These are phyloP conservation scores for Drosophila neonasuta DNA, from an alignment of 2,888 invertebrate species.

Conservation along the genomic window DNA sequence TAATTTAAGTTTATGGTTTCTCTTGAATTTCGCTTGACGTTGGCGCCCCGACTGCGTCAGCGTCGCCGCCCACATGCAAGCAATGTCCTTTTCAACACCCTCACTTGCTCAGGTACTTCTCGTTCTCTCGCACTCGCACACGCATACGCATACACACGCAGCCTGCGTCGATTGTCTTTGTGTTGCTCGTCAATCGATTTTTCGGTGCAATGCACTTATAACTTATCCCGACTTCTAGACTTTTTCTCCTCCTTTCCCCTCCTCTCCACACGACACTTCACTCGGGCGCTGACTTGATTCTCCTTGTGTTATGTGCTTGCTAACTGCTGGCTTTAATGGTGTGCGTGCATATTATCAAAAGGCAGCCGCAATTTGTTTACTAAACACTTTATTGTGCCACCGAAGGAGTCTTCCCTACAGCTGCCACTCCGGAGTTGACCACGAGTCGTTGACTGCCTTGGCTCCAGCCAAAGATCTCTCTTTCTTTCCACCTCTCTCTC, in stretches of 20 bases:
- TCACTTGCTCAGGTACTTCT: slow-evolving; percentile 3
- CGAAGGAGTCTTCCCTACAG: slow-evolving; percentile 32
- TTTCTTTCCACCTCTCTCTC: slow-evolving; percentile 5
- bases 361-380: slow-evolving; percentile 76
- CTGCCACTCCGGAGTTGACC: slow-evolving; percentile 35
- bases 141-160: not conserved
- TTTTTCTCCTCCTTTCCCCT: not conserved
- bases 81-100: slow-evolving; percentile 67
- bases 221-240: slow-evolving; percentile 34
- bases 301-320: slow-evolving; percentile 27
- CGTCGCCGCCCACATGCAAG: slow-evolving; percentile 63
- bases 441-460: slow-evolving; percentile 57
- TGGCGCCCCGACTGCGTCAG: slow-evolving; percentile 52
- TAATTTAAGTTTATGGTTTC: slow-evolving; percentile 81
- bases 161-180: slow-evolving; percentile 53
- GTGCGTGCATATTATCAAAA: slow-evolving; percentile 69
- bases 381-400: slow-evolving; percentile 77
- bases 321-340: slow-evolving; percentile 17
- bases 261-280: not conserved
- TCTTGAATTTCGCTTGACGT: slow-evolving; percentile 73
- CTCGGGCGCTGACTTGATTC: slow-evolving; percentile 4
- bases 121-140: slow-evolving; percentile 8
- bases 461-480: slow-evolving; percentile 30
- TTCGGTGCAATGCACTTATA: slow-evolving; percentile 76
- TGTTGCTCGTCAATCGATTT: slow-evolving; percentile 71